Base-by-base conservation (phyloP, 2,888 invertebrate genomes). In the Andrena trimmerana region DNA sequence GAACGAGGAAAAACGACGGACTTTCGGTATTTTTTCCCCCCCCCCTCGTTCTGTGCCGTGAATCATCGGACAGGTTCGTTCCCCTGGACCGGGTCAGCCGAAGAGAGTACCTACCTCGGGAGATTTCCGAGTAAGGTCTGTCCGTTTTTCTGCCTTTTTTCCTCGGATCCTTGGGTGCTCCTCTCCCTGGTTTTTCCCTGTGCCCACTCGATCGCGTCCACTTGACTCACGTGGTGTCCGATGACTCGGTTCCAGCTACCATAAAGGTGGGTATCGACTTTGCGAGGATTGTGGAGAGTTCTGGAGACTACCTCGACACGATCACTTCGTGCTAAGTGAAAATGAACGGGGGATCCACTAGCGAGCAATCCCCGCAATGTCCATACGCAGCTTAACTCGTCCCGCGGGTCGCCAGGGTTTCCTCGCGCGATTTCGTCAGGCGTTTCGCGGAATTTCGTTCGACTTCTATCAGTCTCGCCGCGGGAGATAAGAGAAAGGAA, bases 41-140 rank as follows among this genome's bases (percentile, higher is more conserved):
- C 20, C 42, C 20, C 3, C 0, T 36, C 7, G 29, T 31, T 79
- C 29, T 16, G 24, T 2, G 2, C 2, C n/a, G 16, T 80, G 80
- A 80, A 60, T 80, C 80, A 80, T 42, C 50, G 42, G 27, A 1
- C 16, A 36, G 48, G 70, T 70, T 70, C 70, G 69, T 52, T 52
- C 36, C 27, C n/a, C 54, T 20, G 42, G 52, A 1, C 33, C 66
- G 20, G 50, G 5, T 29, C 52, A 33, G 5, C 10, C 31, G 59
- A 59, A 50, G 13, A 36, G 33, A 68, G 13, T 8, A 63, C 54
- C 59, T 42, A 42, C 10, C 50, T 5, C 13, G 2, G 16, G 4
- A 27, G 4, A 42, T 52, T 66, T 50, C 66, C 69, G 20, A 65
- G 65, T 36, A 79, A 66, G 63, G 29, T n/a, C 29, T 5, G 50